These are phyloP conservation scores for Mormyrus iriodes DNA, from an alignment of 2,113 vertebrate genomes.

Conservation along the genomic window DNA sequence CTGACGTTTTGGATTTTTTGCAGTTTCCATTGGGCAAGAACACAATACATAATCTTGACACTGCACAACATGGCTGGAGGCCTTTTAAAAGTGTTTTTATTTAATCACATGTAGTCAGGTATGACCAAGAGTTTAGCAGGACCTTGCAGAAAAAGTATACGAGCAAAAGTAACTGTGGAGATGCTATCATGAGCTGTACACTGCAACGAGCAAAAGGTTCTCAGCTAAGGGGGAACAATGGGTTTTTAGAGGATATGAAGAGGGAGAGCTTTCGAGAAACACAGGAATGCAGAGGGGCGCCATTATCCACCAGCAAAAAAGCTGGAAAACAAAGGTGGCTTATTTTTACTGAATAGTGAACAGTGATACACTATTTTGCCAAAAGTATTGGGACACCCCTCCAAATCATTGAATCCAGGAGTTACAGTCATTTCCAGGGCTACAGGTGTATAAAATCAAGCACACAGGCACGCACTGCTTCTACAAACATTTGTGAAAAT, in stretches of 20 bases:
- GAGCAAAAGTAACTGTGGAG: not conserved
- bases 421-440: too few species aligned
- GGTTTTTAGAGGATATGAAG: not conserved
- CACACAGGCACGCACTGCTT: too few species aligned
- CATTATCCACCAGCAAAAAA: not conserved
- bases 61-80: not conserved
- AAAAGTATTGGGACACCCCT: too few species aligned
- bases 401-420: too few species aligned
- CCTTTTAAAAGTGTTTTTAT: conserved; percentile 5
- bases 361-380: too few species aligned
- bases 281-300: not conserved
- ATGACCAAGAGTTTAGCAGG: not conserved
- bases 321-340: not conserved
- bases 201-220: not conserved
- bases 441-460: too few species aligned
- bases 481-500: too few species aligned
- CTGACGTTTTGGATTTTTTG: not conserved
- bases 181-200: not conserved
- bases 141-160: not conserved
- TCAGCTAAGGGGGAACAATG: not conserved
- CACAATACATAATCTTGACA: not conserved
- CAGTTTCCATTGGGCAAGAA: not conserved
- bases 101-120: not conserved
- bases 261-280: not conserved
- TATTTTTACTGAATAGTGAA: not conserved